Evolutionary conservation across 2,113 vertebrate genomes (phyloP).

Genomic region (Cheilinus undulatus): DNA sequence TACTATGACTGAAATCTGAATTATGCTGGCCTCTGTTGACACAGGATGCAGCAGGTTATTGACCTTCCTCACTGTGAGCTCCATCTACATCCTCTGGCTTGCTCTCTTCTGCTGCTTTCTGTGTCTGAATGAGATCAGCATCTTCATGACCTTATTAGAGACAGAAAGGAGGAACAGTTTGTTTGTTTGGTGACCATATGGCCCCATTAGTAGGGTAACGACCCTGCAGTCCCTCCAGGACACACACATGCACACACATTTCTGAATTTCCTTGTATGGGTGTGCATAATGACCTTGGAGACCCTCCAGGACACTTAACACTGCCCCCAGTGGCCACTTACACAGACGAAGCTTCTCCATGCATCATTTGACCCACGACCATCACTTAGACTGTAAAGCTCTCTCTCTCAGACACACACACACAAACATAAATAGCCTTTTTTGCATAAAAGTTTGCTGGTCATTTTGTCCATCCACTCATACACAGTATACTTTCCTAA

Average conservation of each 20-base stretch:
- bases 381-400: slow-evolving; percentile 38
- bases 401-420: slow-evolving; percentile 29
- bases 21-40: background rate
- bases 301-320: slow-evolving; percentile 67
- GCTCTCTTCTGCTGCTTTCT: slow-evolving; percentile 55
- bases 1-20: background rate
- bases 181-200: slow-evolving; percentile 86
- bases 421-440: background rate
- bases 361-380: slow-evolving; percentile 59
- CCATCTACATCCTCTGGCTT: slow-evolving; percentile 54
- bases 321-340: slow-evolving; percentile 72
- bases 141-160: slow-evolving; percentile 81
- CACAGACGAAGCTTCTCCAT: slow-evolving; percentile 53
- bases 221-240: slow-evolving; percentile 79
- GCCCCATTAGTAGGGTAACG: slow-evolving; percentile 85
- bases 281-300: slow-evolving; percentile 59
- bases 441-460: slow-evolving; percentile 6
- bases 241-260: slow-evolving; percentile 45
- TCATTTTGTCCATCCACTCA: background rate
- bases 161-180: slow-evolving; percentile 73
- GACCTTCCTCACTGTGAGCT: slow-evolving; percentile 38
- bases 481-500: background rate
- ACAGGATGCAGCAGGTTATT: slow-evolving; percentile 47
- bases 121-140: slow-evolving; percentile 71
- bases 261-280: slow-evolving; percentile 26